Percentiles rank a stretch among this genome's conserved stretches.
Conservation (phyloP, 2,113 vertebrate genomes). For the Gallinago jamesoni region DNA sequence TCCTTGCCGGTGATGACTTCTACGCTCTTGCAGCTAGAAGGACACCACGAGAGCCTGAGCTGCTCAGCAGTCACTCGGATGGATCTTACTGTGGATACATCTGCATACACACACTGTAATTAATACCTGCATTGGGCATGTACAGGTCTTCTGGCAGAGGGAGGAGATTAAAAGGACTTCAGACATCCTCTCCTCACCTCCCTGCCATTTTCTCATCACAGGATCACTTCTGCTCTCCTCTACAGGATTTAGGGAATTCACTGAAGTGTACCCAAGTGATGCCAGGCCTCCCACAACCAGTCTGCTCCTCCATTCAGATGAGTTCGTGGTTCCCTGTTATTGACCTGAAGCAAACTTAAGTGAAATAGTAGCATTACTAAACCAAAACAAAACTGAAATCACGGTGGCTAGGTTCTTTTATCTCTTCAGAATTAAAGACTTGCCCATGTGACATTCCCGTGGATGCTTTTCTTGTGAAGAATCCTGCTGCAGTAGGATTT, state of each 20-base stretch:
- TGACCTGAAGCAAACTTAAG: neutral
- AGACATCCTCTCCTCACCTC: neutral
- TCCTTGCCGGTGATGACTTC: neutral
- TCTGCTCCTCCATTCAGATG: neutral
- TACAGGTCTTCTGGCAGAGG: neutral
- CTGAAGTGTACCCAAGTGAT: neutral
- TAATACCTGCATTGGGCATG: neutral
- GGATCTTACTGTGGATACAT: neutral
- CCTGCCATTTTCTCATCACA: neutral
- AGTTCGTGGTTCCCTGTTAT: neutral
- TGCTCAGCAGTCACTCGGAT: neutral
- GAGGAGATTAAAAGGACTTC: neutral
- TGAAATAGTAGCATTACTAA: neutral
- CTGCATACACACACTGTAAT: neutral
- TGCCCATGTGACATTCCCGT: rapidly evolving
- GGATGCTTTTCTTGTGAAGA: neutral
- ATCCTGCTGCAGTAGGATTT: neutral
- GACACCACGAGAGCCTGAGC: neutral
- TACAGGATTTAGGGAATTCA: neutral
- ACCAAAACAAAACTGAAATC: neutral
- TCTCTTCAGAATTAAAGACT: neutral
- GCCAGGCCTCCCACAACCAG: neutral
- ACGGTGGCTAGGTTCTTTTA: neutral
- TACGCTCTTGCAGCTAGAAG: neutral
- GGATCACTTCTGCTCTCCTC: neutral